Conservation (phyloP, 2,113 vertebrate genomes). For the Lucifuga dentata region DNA sequence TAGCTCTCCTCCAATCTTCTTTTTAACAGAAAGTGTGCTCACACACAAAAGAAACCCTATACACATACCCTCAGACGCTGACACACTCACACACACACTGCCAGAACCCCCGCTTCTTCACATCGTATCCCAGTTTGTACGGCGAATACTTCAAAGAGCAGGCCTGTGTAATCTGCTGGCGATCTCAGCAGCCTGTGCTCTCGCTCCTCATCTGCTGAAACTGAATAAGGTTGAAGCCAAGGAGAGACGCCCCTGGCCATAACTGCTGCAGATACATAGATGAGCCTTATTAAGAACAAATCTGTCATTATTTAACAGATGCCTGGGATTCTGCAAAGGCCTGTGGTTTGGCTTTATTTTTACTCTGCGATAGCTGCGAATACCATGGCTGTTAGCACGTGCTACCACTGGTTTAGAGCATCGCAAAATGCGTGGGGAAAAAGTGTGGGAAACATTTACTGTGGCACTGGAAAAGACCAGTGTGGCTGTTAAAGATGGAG, state of each 20-base stretch:
- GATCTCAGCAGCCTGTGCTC: constrained; percentile 45
- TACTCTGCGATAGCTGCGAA: constrained; percentile 22
- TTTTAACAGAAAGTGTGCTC: constrained; percentile 19
- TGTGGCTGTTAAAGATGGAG: constrained; percentile 7
- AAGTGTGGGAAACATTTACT: constrained; percentile 35
- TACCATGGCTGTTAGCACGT: constrained; percentile 15
- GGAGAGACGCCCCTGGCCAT: constrained; percentile 65
- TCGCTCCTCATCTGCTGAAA: constrained; percentile 65
- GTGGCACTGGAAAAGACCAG: constrained; percentile 3
- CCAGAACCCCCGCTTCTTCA: constrained; percentile 10
- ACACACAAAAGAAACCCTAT: constrained; percentile 9
- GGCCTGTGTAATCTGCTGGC: constrained; percentile 58
- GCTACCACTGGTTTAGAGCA: constrained; percentile 22
- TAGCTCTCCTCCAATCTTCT: constrained; percentile 1
- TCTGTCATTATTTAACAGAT: constrained; percentile 70
- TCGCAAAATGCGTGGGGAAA: constrained; percentile 18
- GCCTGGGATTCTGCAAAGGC: constrained; percentile 46
- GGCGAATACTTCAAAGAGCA: constrained; percentile 66
- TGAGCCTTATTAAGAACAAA: constrained; percentile 73
- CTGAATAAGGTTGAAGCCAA: constrained; percentile 70
- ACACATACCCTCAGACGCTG: no score
- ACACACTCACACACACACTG: constrained; percentile 19
- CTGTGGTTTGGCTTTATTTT: constrained; percentile 58
- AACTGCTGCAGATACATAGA: constrained; percentile 60
- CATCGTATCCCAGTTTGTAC: constrained; percentile 41